A percentile compares a stretch with the other conserved stretches of the same genome.
Conservation (phyloP, 2,888 invertebrate genomes). For the Sesamia inferens region DNA sequence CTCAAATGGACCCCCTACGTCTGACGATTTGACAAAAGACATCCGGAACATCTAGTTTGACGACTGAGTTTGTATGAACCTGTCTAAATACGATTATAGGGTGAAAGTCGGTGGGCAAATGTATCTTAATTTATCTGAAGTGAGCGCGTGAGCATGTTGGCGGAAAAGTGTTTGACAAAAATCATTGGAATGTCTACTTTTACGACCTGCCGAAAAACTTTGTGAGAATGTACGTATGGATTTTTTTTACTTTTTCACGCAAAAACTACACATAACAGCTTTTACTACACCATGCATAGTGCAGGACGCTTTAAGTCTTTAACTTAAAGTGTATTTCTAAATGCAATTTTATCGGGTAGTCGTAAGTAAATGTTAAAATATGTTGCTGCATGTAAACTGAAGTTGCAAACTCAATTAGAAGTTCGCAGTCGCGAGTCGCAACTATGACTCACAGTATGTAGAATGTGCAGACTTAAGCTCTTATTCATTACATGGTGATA, state of each 20-base stretch:
- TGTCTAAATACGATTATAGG: constrained; percentile 60
- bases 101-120: constrained; percentile 45
- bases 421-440: constrained; percentile 6
- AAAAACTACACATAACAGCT: not conserved
- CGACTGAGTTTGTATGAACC: constrained; percentile 44
- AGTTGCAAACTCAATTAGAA: constrained; percentile 31
- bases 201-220: not conserved
- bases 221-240: too few species aligned
- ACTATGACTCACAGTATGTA: constrained; percentile 15
- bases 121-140: constrained; percentile 47
- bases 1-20: constrained; percentile 73
- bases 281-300: not conserved
- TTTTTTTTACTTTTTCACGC: too few species aligned
- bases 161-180: constrained; percentile 33
- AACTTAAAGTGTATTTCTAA: constrained; percentile 4
- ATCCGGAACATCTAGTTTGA: constrained; percentile 59
- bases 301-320: not conserved
- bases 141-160: constrained; percentile 6
- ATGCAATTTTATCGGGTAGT: constrained; percentile 27
- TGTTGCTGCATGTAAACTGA: constrained; percentile 27
- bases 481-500: constrained; percentile 16
- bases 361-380: constrained; percentile 29
- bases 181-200: constrained; percentile 8
- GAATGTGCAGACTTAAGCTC: constrained; percentile 1
- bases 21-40: constrained; percentile 73